Base-by-base conservation (phyloP, 1,140 invertebrate species). In the Protaetia brevitarsis region DNA sequence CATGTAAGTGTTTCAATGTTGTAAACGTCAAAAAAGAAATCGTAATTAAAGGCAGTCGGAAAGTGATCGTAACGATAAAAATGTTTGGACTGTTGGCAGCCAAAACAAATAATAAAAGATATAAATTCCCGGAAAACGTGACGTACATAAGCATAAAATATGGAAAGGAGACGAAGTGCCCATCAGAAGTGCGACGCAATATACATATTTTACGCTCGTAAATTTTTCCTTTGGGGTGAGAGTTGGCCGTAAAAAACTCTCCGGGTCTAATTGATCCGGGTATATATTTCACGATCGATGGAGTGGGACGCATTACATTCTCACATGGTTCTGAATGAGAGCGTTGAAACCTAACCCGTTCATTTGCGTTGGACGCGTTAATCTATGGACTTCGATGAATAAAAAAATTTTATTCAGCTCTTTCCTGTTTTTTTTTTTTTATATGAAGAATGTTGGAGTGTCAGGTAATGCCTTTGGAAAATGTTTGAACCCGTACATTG, bases 381-480 rank as follows among this genome's bases (percentile, higher is more conserved):
- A 51, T 51, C 19, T 51, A 51, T 51, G 5, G 16, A 23, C 41
- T 51, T 51, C 41, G 41, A 51, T n/a, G 31, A 51, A 51, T 11
- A 11, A 45, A 51, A 26, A 19, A 19, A 23, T 51, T 51, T 51
- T 51, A 51, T 51, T 51, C 26, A 51, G 41, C 26, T 6, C 41
- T 51, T 51, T 51, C 41, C 41, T 13, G 41, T 51, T 16, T 23
- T 23, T 19, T 16, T 23, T 0, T n/a, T n/a, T 51, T 19, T 19
- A 23, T 19, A 51, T 23, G 26, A 51, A 51, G 41, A 19, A 21
- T 51, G 19, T 23, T 23, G n/a, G n/a, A n/a, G n/a, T n/a, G n/a
- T n/a, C n/a, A n/a, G n/a, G n/a, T n/a, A n/a, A n/a, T n/a, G n/a
- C n/a, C n/a, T n/a, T n/a, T n/a, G n/a, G n/a, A n/a, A n/a, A n/a